Percentiles rank a stretch among this genome's conserved stretches.
These are phyloP conservation scores for Caenorhabditis angaria DNA, from an alignment of 2,888 invertebrate species.

Conservation along the genomic window DNA sequence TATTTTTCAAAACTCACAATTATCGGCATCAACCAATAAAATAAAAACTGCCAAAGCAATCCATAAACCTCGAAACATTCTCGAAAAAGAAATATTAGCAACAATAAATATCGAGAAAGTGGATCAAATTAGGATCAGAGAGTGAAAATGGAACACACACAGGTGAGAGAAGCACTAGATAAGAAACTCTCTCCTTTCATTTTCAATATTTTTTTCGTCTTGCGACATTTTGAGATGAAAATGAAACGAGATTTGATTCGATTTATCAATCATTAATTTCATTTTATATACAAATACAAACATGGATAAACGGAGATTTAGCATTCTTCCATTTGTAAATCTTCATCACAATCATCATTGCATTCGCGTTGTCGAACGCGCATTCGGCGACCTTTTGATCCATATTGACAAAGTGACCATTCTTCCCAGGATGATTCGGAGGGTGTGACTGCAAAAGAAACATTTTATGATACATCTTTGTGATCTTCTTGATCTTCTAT, in stretches of 20 bases:
- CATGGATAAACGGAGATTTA: not conserved
- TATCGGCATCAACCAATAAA: constrained; percentile 5
- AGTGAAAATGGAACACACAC: constrained; percentile 8
- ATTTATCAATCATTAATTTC: not conserved
- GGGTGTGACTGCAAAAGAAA: not conserved
- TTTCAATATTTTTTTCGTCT: not conserved
- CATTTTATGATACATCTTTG: not conserved
- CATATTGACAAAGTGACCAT: constrained; percentile 53
- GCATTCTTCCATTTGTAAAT: constrained; percentile 54
- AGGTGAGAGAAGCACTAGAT: constrained; percentile 4
- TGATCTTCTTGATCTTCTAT: not conserved
- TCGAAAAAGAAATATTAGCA: constrained; percentile 9
- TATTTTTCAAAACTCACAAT: constrained; percentile 34
- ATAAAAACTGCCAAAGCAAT: not conserved
- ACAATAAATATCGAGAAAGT: constrained; percentile 29
- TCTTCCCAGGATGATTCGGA: constrained; percentile 42
- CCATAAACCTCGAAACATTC: constrained; percentile 14
- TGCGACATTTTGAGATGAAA: not conserved
- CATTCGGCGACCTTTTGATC: constrained; percentile 43
- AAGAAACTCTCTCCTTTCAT: not conserved
- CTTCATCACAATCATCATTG: constrained; percentile 48
- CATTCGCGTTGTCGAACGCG: constrained; percentile 57
- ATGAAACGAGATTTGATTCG: not conserved
- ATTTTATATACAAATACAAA: not conserved
- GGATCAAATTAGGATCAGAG: constrained; percentile 35